phyloP scores from a whole-genome alignment of 2,797 vertebrate genomes.

The Gastrophryne carolinensis region DNA sequence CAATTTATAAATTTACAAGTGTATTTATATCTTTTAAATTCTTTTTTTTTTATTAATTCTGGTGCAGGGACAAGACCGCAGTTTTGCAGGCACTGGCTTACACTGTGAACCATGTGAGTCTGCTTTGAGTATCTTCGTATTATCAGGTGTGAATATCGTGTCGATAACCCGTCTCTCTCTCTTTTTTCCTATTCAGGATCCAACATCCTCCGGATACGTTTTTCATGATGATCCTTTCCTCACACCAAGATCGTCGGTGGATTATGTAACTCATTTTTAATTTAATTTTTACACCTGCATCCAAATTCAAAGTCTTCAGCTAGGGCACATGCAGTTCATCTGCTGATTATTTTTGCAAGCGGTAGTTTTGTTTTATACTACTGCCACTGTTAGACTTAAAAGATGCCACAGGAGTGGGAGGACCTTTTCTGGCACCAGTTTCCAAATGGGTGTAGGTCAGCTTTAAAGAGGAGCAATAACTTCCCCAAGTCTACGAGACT shows the following conservation, averaged over 20 bases:
- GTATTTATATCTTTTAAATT: neutral
- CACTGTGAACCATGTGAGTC: constrained; percentile 82
- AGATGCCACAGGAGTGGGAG: too few relatives aligned
- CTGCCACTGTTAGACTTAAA: too few relatives aligned
- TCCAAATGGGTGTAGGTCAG: too few relatives aligned
- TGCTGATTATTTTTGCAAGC: too few relatives aligned
- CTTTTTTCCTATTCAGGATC: constrained; percentile 72
- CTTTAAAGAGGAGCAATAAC: too few relatives aligned
- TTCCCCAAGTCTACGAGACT: too few relatives aligned
- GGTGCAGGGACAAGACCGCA: constrained; percentile 81
- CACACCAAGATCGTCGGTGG: constrained; percentile 70
- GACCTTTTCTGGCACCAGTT: too few relatives aligned
- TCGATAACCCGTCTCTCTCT: neutral
- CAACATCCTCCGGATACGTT: constrained; percentile 76
- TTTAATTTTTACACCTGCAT: constrained; percentile 21
- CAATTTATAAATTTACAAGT: neutral
- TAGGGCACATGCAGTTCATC: too few relatives aligned
- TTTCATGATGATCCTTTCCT: constrained; percentile 92
- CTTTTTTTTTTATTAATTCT: neutral
- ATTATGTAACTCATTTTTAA: constrained; percentile 67
- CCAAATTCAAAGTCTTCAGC: neutral
- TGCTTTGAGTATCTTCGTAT: neutral
- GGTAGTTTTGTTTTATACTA: too few relatives aligned
- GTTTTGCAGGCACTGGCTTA: constrained; percentile 84
- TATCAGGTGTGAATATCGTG: neutral